phyloP scores from a whole-genome alignment of 2,797 vertebrate genomes.

The Dendrocincla fuliginosa region DNA sequence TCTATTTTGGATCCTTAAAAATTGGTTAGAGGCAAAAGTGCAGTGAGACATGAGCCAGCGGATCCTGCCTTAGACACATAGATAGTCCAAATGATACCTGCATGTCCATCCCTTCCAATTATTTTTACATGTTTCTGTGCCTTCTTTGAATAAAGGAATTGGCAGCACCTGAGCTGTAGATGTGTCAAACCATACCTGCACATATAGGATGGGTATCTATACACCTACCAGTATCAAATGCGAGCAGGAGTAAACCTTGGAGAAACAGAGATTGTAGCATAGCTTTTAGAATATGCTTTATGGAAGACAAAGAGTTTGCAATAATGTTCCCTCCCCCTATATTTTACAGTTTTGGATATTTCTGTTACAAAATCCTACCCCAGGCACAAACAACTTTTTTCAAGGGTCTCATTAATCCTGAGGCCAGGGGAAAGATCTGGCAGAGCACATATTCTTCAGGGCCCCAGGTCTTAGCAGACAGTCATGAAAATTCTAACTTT shows the following conservation, averaged over 20 bases:
- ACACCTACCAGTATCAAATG: background rate
- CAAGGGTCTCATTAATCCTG: slow-evolving; percentile 7
- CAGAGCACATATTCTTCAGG: background rate
- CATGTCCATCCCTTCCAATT: background rate
- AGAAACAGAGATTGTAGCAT: background rate
- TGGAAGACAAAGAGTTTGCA: background rate
- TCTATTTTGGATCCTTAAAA: background rate
- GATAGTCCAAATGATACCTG: background rate
- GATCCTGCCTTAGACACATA: background rate
- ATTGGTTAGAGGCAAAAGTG: background rate
- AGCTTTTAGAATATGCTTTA: background rate
- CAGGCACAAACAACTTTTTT: background rate
- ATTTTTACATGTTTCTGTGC: background rate
- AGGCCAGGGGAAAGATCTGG: slow-evolving; percentile 14
- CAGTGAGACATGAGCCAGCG: background rate
- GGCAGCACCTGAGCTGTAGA: background rate
- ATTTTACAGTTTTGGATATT: background rate
- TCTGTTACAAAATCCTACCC: background rate
- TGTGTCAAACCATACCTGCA: background rate
- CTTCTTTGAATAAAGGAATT: background rate
- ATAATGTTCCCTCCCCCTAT: background rate
- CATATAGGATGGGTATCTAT: too few relatives aligned
- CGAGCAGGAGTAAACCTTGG: background rate
- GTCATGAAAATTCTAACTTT: slow-evolving; percentile 42
- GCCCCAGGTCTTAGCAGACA: slow-evolving; percentile 30